Evolutionary conservation across 2,113 vertebrate species (phyloP), one percentile per base, ranked within the genome.

Genomic region (Rhinoptilus africanus): DNA sequence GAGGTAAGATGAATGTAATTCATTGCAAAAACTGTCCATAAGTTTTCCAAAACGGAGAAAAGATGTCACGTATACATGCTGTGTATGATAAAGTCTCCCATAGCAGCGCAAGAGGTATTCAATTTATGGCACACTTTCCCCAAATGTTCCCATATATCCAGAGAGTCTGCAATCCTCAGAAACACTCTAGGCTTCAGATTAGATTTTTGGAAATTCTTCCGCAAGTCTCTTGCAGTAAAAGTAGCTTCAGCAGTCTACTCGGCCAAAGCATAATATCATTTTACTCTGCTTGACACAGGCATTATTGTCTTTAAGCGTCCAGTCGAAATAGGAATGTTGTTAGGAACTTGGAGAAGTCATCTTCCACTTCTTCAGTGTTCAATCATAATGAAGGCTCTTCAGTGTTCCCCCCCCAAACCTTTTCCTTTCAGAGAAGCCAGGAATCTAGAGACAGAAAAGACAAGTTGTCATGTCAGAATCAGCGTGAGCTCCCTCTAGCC

Each of bases 331-430:
- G 83, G 85, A 97, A 92, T 72, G 88, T 85, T 37, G 2, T 51
- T 48, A 84, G 63, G 50, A 95, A 89, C 41, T 51, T 17, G 0
- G 41, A 91, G 23, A 74, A 91, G 56, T 51, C 37, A 19, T 76
- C 75, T 88, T 83, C 48, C 74, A 37, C 54, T 79, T 77, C 45
- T 60, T 90, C 63, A 39, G 24, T 20, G 37, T 64, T 98, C 96
- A 99, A 54, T 99, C 99, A 85, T 99, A 99, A 97, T 99, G 99
- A 94, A 99, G 97, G 95, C 90, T 99, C 97, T 99, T 99, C 89
- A 99, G 96, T 9, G 98, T 97, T 80, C 98, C 98, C 93, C 97
- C 97, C 83, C 97, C 98, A 98, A 99, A 99, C 47, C 99, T 98
- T 86, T 99, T 99, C 82, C 99, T 98, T 97, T 99, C 99, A 69